Conservation (phyloP, 64 coral and sea anemone species). For the Actinia equina region DNA sequence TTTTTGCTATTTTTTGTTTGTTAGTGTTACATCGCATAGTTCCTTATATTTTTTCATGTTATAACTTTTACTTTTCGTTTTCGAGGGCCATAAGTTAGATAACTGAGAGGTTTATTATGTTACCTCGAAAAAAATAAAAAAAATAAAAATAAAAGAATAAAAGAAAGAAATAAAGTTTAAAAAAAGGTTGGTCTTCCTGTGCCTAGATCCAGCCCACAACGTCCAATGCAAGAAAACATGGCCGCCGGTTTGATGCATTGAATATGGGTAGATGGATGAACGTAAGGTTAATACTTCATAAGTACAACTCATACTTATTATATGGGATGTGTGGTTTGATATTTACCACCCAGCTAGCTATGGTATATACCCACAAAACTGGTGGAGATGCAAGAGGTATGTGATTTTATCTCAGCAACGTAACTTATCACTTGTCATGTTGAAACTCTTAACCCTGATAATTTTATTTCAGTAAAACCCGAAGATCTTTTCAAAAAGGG, state of each 20-base stretch:
- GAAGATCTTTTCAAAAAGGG: slow-evolving; percentile 22
- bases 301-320: slow-evolving; percentile 69
- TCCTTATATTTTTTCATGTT: too few relatives aligned
- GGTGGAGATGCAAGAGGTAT: slow-evolving; percentile 40
- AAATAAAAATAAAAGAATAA: too few relatives aligned
- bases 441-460: background rate
- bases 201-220: background rate
- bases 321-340: slow-evolving; percentile 76
- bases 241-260: background rate
- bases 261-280: slow-evolving; percentile 50
- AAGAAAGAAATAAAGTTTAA: too few relatives aligned
- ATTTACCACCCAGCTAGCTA: slow-evolving; percentile 58
- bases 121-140: too few relatives aligned
- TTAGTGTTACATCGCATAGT: too few relatives aligned
- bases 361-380: slow-evolving; percentile 72
- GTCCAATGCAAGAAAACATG: background rate
- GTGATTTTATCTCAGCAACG: too few relatives aligned
- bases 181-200: background rate
- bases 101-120: too few relatives aligned
- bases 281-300: slow-evolving; percentile 58
- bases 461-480: slow-evolving; percentile 3
- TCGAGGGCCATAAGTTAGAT: too few relatives aligned
- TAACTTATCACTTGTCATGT: too few relatives aligned
- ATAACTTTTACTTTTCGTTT: too few relatives aligned
- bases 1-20: too few relatives aligned